phyloP scores from a whole-genome alignment of 2,113 vertebrate species.

The Diadophis punctatus region DNA sequence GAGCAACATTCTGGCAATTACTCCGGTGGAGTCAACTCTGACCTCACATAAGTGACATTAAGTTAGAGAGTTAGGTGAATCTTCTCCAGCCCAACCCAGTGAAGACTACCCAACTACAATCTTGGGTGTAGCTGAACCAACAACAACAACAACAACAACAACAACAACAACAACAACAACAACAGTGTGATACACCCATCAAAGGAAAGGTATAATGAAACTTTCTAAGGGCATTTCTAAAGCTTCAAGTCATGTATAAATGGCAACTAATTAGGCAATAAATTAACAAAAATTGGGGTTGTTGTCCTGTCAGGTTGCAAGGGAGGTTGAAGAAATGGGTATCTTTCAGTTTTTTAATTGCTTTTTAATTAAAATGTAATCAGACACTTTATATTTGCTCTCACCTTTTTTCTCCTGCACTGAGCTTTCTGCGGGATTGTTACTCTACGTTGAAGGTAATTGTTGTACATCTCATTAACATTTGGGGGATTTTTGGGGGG shows the following conservation, averaged over 20 bases:
- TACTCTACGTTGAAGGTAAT: background rate
- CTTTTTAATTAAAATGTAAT: conserved; percentile 17
- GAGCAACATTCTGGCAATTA: too few species aligned
- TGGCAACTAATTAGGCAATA: background rate
- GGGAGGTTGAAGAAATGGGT: background rate
- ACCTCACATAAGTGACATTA: too few species aligned
- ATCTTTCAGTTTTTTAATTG: background rate
- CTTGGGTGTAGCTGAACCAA: background rate
- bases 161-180: too few species aligned
- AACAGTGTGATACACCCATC: background rate
- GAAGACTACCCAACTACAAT: background rate
- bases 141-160: too few species aligned
- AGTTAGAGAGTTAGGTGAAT: too few species aligned
- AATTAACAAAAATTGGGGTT: background rate
- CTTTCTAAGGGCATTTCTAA: background rate
- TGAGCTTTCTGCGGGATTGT: background rate
- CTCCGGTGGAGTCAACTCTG: too few species aligned
- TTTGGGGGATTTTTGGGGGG: background rate
- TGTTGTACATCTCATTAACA: background rate
- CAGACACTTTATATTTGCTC: background rate
- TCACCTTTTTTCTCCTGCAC: background rate
- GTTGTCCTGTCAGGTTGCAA: background rate
- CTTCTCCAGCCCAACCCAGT: too few species aligned
- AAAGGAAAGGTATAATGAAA: background rate
- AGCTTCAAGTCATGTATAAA: background rate